Evolutionary conservation across 1,140 invertebrate genomes (phyloP), one percentile per base, ranked within the genome.

Genomic region (Zaprionus camerounensis): DNA sequence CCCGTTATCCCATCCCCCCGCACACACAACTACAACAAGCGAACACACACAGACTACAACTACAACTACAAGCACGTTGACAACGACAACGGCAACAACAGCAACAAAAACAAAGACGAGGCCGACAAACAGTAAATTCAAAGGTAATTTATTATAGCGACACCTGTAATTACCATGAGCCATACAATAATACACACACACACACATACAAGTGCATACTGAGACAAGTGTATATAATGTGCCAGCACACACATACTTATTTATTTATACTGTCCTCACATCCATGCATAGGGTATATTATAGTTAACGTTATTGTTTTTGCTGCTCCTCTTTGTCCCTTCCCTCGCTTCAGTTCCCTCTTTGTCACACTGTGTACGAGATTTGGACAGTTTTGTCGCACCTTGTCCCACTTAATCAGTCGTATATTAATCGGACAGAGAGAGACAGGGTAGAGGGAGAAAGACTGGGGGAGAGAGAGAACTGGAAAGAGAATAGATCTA

Each of bases 141-240:
- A 90, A 90, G 85, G 87, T 88, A 88, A 88, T 88, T 88, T 88
- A 88, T 88, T 90, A 88, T 85, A 90, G 85, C 85, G 85, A 88
- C 85, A 88, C 85, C 85, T 88, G 85, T 88, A 88, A 88, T 88
- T 90, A 88, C 85, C 85, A 88, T 81, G 81, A 76, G 78, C 85
- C 85, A 90, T 81, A 90, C 88, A 84, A 88, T 84, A 88, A 88
- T 82, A 80, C 76, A 58, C 61, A 71, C 66, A 72, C 68, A 78
- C 55, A 67, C 20, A 46, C n/a, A 24, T 28, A 55, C 17, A 61
- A 31, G 62, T 57, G 59, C n/a, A 51, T 9, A 53, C 31, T 24
- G n/a, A 66, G n/a, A 17, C 6, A 51, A 24, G 53, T 58, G 22
- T 58, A 58, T 20, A 72, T 58, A 38, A 46, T 57, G 20, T 38